phyloP scores from a whole-genome alignment of 35 echinoderm and acorn worm genomes.

The Acanthaster planci region DNA sequence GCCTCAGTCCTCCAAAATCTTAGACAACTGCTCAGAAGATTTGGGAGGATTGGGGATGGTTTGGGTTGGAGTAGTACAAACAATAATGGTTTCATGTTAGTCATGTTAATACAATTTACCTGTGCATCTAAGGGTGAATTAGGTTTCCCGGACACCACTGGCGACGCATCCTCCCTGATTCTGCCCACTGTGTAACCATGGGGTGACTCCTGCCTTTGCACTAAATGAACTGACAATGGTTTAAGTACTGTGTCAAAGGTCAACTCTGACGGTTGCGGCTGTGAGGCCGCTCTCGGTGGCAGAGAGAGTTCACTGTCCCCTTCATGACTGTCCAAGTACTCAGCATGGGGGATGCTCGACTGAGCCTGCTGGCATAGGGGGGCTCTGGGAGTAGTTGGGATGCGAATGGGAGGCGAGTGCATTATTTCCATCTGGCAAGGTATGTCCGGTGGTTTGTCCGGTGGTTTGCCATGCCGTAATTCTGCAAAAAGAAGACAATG shows the following conservation, averaged over 20 bases:
- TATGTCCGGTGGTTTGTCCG: constrained; percentile 49
- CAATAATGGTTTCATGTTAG: too few relatives aligned
- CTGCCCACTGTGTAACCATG: neutral
- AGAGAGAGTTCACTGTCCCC: constrained; percentile 20
- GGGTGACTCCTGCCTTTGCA: neutral
- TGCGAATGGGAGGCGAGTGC: constrained; percentile 35
- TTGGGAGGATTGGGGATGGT: too few relatives aligned
- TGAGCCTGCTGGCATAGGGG: neutral
- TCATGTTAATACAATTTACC: neutral
- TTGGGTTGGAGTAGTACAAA: too few relatives aligned
- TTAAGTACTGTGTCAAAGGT: constrained; percentile 26
- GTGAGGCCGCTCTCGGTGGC: neutral
- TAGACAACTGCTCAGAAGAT: too few relatives aligned
- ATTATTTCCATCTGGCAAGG: constrained; percentile 39
- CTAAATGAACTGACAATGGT: neutral
- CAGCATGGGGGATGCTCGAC: neutral
- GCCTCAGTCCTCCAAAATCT: too few relatives aligned
- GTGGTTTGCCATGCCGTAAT: constrained; percentile 62
- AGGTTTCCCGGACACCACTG: neutral
- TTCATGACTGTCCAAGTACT: neutral
- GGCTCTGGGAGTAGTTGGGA: constrained; percentile 23
- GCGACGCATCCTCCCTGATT: neutral
- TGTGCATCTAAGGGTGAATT: constrained; percentile 5
- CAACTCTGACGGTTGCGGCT: neutral
- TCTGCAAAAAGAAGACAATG: constrained; percentile 23